Evolutionary conservation across 2,113 vertebrate species (phyloP), one percentile per base, ranked within the genome.

Genomic region (Ursus arctos): DNA sequence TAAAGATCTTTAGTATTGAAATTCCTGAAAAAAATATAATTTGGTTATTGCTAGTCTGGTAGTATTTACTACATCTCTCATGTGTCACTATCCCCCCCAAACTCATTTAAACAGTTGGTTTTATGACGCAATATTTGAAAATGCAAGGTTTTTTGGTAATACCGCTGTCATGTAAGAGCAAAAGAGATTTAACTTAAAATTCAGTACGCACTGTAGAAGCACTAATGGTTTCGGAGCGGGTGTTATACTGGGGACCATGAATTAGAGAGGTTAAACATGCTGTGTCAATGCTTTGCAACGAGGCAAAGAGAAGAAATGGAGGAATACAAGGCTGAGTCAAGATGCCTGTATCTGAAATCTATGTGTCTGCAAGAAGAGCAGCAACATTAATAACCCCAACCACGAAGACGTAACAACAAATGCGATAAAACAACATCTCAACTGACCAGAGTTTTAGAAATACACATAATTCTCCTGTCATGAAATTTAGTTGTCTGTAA

Each of bases 401-500:
- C 6, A n/a, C 2, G 6, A 96, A 84, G 19, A 57, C 28, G 18
- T 47, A 63, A 91, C 21, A 15, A 67, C 5, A 83, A 59, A 59
- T 28, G 16, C 49, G 6, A 61, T 33, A n/a, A 86, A 82, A 61
- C 15, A 80, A 82, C 7, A 61, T 88, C 14, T 81, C 51, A 80
- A 74, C 65, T 76, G 19, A 21, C 6, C 11, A 4, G 59, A 6
- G 71, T 95, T 81, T 76, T 76, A 40, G 65, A 91, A 91, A 67
- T 67, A 59, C 1, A 11, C 0, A n/a, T 71, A 71, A 49, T 51
- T 88, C 2, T 74, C 47, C 53, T 49, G 7, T 71, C n/a, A 59
- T 47, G 22, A 81, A 85, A 67, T 92, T 82, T 81, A 88, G 33
- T 47, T 94, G 13, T 74, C 61, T 88, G 11, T 72, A 94, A 91